Base-by-base conservation (phyloP, 2,797 vertebrate species). In the Toxotes lorentzi region DNA sequence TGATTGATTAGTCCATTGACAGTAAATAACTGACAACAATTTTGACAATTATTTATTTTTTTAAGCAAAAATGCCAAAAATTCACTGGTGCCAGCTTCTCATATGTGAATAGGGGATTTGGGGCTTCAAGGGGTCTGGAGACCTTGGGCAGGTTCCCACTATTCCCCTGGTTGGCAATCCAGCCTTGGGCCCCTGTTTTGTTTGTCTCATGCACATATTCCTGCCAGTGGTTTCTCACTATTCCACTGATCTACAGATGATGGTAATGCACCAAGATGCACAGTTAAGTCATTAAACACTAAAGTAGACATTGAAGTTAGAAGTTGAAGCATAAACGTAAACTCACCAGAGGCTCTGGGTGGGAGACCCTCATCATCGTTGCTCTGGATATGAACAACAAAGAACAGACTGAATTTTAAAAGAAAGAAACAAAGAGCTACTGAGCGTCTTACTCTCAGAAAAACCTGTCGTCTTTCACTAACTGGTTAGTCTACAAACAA, bases 341-440 rank as follows among this genome's bases (percentile, higher is more conserved):
- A 91, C 94, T 94, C 83, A 95, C 95, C 94, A 0, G 51, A 82
- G 38, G 76, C 53, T 91, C 88, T 91, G 40, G 35, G 45, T 50
- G 92, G 85, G 30, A 77, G 64, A 59, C 65, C 84, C 76, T 99
- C 98, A 61, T 97, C 97, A 67, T 99, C 97, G 10, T 96, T 97
- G 85, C 96, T 97, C 90, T 97, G 97, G 85, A 99, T 96, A 97
- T 99, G 76, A 86, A 83, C 1, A 0, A 80, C 27, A 82, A 64
- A 79, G 81, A 88, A 60, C 16, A 81, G 6, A 73, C 70, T 73
- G 19, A 83, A 66, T 54, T 54, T 74, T 51, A 73, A 38, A 5
- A 50, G 4, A 66, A 48, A 61, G 3, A 51, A 69, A 63, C 0
- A 67, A 17, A 2, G 17, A 53, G 12, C 21, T n/a, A 2, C 27